Base-by-base conservation (phyloP, 1,140 invertebrate genomes). In the Trichoplusia ni region DNA sequence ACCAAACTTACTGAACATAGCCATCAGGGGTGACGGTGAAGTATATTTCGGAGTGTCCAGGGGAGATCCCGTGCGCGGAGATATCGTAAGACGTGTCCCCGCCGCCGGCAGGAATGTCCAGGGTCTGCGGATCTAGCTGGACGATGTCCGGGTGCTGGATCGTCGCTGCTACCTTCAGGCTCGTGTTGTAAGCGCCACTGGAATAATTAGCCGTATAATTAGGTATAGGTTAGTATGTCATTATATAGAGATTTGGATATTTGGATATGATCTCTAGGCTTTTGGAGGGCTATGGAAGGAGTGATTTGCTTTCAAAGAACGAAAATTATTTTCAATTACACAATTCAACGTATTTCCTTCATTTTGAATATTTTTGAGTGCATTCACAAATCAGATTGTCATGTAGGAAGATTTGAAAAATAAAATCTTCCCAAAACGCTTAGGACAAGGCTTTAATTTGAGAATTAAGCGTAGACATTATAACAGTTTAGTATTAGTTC, bases 41-140 rank as follows among this genome's bases (percentile, higher is more conserved):
- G 6, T 84, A 91, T 7, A 94, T 77, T 29, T 92, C 89, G 0
- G 92, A 90, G 64, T 92, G 91, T 56, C 94, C 94, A 4, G 93
- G 91, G 27, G 81, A 90, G 1, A 91, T 81, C 13, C 93, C 93
- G 9, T 91, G 90, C 27, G 94, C 89, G 62, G 82, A 82, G 59
- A 94, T 90, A 35, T 90, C 85, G 71, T 92, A 90, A n/a, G n/a
- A n/a, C 18, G 89, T 82, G 44, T 72, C 59, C 44, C 67, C 60
- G 0, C 69, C 75, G 0, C 72, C 81, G 0, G 71, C 79, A 0
- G 81, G 42, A 67, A 91, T 81, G 7, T 71, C 68, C 1, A 91
- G 49, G 1, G 60, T 61, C 0, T 79, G 56, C 0, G 89, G 89
- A 3, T 79, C 73, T 3, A 91, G 72, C 47, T 89, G 82, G 2